These are phyloP conservation scores for Nysson spinosus DNA, from an alignment of 2,888 invertebrate species.

Conservation along the genomic window DNA sequence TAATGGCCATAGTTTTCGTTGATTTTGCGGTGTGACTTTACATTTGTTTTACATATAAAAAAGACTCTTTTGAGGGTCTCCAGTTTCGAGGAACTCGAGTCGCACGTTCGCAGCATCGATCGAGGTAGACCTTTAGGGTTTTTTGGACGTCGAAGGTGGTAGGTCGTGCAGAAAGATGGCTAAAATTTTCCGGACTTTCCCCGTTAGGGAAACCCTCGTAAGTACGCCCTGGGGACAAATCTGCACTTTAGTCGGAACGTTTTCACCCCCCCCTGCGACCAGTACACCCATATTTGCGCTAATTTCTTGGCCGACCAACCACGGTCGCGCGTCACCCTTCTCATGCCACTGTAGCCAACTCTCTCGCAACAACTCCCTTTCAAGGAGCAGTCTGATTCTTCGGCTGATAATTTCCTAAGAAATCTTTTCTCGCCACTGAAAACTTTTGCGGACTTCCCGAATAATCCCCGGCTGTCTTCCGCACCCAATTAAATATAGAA, in stretches of 20 bases:
- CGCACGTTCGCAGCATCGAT: too few relatives aligned
- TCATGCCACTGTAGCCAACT: conserved; percentile 38
- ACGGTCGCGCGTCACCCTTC: too few relatives aligned
- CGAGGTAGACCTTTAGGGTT: too few relatives aligned
- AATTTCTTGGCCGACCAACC: conserved; percentile 44
- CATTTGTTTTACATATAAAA: too few relatives aligned
- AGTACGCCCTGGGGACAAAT: conserved; percentile 74
- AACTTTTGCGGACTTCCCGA: too few relatives aligned
- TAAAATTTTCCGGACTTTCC: conserved; percentile 64
- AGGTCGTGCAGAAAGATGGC: conserved; percentile 1
- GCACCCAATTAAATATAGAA: too few relatives aligned
- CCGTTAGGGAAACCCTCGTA: conserved; percentile 49
- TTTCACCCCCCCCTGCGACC: conserved; percentile 48
- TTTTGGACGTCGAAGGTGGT: neutral
- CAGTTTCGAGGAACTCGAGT: too few relatives aligned
- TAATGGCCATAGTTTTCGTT: too few relatives aligned
- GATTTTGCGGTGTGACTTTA: too few relatives aligned
- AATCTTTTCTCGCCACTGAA: too few relatives aligned
- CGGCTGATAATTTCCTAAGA: conserved; percentile 30
- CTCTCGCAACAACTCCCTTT: conserved; percentile 56
- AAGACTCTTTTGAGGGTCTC: too few relatives aligned
- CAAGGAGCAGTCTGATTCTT: conserved; percentile 25
- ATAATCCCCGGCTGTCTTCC: too few relatives aligned
- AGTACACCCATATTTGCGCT: conserved; percentile 45
- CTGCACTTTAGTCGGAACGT: conserved; percentile 64